These are phyloP conservation scores for Drosophila truncata DNA, from an alignment of 1,140 invertebrate genomes.

Conservation along the genomic window DNA sequence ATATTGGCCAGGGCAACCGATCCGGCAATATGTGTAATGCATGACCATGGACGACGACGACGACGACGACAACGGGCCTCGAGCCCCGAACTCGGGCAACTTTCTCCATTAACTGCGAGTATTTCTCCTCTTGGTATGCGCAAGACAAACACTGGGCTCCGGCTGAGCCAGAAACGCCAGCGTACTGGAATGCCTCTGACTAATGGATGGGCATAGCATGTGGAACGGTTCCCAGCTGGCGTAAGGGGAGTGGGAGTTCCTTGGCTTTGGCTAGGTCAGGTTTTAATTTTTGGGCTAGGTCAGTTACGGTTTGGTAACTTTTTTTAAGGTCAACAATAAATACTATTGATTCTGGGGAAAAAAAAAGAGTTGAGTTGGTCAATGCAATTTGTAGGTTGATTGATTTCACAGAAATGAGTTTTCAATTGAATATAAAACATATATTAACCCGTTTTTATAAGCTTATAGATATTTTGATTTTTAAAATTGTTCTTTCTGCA, in stretches of 20 bases:
- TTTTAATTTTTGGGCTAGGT: conserved; percentile 42
- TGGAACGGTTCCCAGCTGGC: conserved; percentile 1
- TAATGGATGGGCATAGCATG: conserved; percentile 17
- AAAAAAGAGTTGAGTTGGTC: neutral
- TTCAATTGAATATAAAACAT: neutral
- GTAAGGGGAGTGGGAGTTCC: conserved; percentile 12
- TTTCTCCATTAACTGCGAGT: conserved; percentile 55
- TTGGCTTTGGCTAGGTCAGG: conserved; percentile 44
- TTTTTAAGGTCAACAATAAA: conserved; percentile 4
- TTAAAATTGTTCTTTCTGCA: no score
- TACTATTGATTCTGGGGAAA: neutral
- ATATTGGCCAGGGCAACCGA: conserved; percentile 29
- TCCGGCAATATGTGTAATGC: conserved; percentile 38
- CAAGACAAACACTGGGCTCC: conserved; percentile 34
- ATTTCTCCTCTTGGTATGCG: conserved; percentile 57
- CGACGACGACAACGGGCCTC: neutral
- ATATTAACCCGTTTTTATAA: neutral
- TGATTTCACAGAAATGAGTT: neutral
- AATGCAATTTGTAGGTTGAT: neutral
- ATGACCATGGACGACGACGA: conserved; percentile 30
- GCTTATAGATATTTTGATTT: no score
- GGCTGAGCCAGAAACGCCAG: conserved; percentile 44
- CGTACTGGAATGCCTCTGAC: conserved; percentile 28
- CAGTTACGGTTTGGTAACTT: conserved; percentile 41
- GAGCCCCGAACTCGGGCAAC: conserved; percentile 40